Percentiles rank a stretch among this genome's conserved stretches.
phyloP scores from a whole-genome alignment of 2,888 invertebrate genomes.

The Venustoraphidia nigricollis region DNA sequence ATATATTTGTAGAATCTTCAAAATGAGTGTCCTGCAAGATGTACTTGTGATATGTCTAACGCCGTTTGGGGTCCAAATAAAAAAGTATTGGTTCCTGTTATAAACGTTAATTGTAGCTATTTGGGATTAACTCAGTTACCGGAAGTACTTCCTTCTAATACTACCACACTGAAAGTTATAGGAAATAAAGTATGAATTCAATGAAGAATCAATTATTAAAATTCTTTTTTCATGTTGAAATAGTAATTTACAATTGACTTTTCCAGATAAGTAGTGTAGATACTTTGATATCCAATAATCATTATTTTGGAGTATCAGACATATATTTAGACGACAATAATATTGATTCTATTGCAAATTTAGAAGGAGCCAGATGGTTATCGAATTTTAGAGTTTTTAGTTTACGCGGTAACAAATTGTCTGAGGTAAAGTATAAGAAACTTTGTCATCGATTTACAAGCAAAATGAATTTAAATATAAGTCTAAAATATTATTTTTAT shows the following conservation, averaged over 20 bases:
- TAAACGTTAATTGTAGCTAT: conserved; percentile 50
- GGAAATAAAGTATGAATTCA: conserved; percentile 42
- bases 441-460: neutral
- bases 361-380: conserved; percentile 70
- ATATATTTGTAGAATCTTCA: conserved; percentile 30
- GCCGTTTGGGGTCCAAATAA: conserved; percentile 30
- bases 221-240: neutral
- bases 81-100: conserved; percentile 40
- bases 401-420: conserved; percentile 53
- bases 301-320: conserved; percentile 53
- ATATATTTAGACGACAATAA: conserved; percentile 63
- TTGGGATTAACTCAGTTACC: conserved; percentile 42
- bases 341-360: conserved; percentile 44
- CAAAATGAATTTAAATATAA: too few species aligned
- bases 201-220: neutral
- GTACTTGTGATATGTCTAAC: conserved; percentile 46
- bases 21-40: conserved; percentile 42
- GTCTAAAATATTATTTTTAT: too few species aligned
- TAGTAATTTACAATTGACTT: conserved; percentile 1
- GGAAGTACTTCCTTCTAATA: conserved; percentile 41
- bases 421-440: conserved; percentile 39
- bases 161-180: conserved; percentile 46
- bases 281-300: conserved; percentile 44
- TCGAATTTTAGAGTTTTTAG: conserved; percentile 62
- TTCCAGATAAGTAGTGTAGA: conserved; percentile 44